Evolutionary conservation across 1,140 invertebrate species (phyloP).

Genomic region (Cotesia glomerata): DNA sequence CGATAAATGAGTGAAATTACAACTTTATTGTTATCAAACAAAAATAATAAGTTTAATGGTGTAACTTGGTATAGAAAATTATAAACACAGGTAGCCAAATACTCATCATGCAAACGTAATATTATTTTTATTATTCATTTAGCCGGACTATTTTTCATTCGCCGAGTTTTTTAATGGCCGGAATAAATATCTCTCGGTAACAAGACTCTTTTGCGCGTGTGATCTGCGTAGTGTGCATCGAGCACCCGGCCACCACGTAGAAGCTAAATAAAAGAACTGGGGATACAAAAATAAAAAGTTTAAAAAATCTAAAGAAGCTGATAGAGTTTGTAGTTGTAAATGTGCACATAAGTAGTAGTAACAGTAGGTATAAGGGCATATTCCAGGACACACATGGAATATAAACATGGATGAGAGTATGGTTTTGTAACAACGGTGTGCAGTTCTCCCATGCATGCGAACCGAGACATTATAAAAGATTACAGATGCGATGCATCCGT

Average conservation of each 20-base stretch:
- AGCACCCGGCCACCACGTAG: slow-evolving; percentile 21
- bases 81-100: neutral
- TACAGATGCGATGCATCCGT: slow-evolving; percentile 61
- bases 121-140: slow-evolving; percentile 45
- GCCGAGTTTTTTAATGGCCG: slow-evolving; percentile 61
- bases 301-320: neutral
- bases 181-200: slow-evolving; percentile 63
- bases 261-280: neutral
- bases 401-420: no score
- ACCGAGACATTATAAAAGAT: slow-evolving; percentile 56
- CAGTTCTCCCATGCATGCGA: neutral
- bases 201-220: slow-evolving; percentile 56
- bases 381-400: no score
- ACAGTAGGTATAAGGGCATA: no score
- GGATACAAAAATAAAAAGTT: neutral
- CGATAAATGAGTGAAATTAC: no score
- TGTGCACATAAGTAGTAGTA: no score
- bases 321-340: no score
- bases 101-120: neutral
- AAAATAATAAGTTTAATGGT: slow-evolving; percentile 4
- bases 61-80: neutral
- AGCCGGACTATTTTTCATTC: slow-evolving; percentile 60
- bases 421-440: slow-evolving; percentile 6
- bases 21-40: slow-evolving; percentile 1
- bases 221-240: slow-evolving; percentile 7